These are phyloP conservation scores for Microtus pennsylvanicus DNA, from an alignment of 2,113 vertebrate species.

Conservation along the genomic window DNA sequence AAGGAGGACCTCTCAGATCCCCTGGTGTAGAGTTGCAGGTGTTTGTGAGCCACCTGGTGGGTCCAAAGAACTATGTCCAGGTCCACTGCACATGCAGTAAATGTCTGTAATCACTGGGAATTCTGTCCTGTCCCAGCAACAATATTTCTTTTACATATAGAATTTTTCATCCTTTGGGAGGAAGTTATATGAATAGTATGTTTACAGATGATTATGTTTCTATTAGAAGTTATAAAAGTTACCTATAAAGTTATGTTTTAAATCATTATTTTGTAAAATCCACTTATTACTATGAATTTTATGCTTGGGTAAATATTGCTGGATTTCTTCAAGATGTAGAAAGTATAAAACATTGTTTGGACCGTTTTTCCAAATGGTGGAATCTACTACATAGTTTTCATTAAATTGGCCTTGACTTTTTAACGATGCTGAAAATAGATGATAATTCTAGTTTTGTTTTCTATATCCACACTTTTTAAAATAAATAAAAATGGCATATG, in stretches of 20 bases:
- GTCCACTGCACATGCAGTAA: neutral
- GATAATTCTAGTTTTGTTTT: conserved; percentile 17
- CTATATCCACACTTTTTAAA: neutral
- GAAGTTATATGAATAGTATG: neutral
- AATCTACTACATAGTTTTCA: neutral
- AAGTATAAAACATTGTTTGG: neutral
- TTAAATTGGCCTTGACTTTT: conserved; percentile 24
- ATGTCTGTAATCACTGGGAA: neutral
- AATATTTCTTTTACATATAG: neutral
- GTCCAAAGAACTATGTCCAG: too few species aligned
- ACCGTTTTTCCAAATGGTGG: neutral
- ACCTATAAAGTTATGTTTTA: neutral
- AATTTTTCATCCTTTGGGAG: neutral
- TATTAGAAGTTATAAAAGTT: neutral
- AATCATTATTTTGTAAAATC: conserved; percentile 7
- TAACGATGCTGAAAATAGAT: neutral
- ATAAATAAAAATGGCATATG: neutral
- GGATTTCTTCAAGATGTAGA: neutral
- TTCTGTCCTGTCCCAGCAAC: neutral
- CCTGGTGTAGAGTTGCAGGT: neutral
- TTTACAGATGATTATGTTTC: neutral
- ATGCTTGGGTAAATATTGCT: neutral
- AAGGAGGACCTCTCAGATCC: too few species aligned
- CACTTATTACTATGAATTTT: neutral
- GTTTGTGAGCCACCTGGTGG: neutral